Evolutionary conservation across 2,113 vertebrate genomes (phyloP).

Genomic region (Chunga burmeisteri): DNA sequence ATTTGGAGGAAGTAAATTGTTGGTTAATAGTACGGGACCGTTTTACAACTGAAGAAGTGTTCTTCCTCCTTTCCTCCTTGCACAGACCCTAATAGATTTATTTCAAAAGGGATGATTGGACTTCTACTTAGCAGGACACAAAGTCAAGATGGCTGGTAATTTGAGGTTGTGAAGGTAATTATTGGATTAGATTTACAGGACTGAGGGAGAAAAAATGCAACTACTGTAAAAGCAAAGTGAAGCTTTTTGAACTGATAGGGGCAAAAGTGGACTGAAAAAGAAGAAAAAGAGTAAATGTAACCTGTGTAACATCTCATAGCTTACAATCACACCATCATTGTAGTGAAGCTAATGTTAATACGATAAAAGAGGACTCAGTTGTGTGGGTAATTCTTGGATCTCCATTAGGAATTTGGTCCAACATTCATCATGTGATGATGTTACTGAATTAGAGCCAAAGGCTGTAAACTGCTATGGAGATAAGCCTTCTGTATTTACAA

Average conservation of each 20-base stretch:
- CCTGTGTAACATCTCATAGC: not conserved
- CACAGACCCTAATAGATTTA: not conserved
- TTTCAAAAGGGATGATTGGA: not conserved
- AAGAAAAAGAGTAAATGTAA: not conserved
- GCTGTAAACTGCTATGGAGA: not conserved
- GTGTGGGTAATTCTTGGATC: not conserved
- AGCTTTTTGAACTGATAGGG: not conserved
- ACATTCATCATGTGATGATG: not conserved
- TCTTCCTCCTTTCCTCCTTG: not conserved
- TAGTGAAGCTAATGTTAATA: not conserved
- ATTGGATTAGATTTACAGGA: not conserved
- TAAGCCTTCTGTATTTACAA: not conserved
- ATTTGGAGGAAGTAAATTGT: not conserved
- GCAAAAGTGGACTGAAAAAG: not conserved
- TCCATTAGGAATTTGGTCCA: not conserved
- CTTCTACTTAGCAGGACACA: not conserved
- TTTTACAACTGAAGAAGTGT: not conserved
- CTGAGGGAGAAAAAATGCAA: not conserved
- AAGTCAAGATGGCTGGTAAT: not conserved
- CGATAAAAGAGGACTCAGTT: not conserved
- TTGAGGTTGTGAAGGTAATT: not conserved
- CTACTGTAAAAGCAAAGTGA: not conserved
- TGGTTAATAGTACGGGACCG: not conserved
- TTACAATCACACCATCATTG: not conserved
- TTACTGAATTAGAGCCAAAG: not conserved